Evolutionary conservation across 1,140 invertebrate genomes (phyloP).

Genomic region (Eupristina koningsbergeri): DNA sequence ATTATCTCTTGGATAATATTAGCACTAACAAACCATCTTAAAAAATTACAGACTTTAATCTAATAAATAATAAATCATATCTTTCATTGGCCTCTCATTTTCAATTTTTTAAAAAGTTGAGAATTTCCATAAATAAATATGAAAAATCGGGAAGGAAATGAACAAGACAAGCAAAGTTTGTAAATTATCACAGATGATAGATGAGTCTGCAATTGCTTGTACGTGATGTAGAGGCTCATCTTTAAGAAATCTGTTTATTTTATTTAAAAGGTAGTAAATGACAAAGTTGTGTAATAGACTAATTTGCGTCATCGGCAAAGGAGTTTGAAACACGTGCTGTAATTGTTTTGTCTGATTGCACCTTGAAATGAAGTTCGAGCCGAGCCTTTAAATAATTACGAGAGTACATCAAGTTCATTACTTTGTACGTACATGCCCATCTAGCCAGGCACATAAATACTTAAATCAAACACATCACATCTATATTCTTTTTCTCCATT

Average conservation of each 20-base stretch:
- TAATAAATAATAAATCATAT: neutral
- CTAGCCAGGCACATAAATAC: conserved; percentile 24
- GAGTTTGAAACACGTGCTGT: too few relatives aligned
- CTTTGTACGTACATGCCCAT: conserved; percentile 55
- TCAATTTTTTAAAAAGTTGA: too few relatives aligned
- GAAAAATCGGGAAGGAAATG: too few relatives aligned
- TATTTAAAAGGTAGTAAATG: neutral
- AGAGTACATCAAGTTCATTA: conserved; percentile 58
- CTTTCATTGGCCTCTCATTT: neutral
- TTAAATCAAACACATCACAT: conserved; percentile 30
- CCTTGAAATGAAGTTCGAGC: neutral
- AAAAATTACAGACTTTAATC: neutral
- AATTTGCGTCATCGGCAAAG: neutral
- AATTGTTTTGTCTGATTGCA: neutral
- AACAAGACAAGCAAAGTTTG: neutral
- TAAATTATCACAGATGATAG: neutral
- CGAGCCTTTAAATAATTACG: conserved; percentile 21
- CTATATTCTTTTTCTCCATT: neutral
- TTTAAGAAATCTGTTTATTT: neutral
- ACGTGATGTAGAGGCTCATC: neutral
- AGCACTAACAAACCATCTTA: too few relatives aligned
- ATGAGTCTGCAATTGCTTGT: neutral
- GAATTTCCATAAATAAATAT: too few relatives aligned
- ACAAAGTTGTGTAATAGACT: neutral
- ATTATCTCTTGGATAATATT: too few relatives aligned